These are phyloP conservation scores for Pempheris klunzingeri DNA, from an alignment of 2,797 vertebrate species.

Conservation along the genomic window DNA sequence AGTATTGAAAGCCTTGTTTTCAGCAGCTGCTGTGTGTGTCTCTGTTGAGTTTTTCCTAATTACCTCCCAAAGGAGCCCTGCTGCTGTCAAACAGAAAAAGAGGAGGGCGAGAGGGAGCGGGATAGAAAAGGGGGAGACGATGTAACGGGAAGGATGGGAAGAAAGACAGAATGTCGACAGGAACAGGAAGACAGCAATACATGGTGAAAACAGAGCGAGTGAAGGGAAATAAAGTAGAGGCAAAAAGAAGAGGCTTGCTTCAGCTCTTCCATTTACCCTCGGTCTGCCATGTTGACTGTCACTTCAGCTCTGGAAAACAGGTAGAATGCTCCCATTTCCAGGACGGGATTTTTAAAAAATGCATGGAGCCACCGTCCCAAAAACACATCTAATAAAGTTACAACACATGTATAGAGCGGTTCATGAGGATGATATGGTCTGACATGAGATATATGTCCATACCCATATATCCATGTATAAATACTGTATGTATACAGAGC, in stretches of 20 bases:
- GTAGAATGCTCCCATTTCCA: conserved; percentile 39
- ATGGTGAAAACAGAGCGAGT: conserved; percentile 35
- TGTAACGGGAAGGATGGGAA: conserved; percentile 49
- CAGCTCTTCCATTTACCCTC: conserved; percentile 49
- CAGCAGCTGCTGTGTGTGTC: conserved; percentile 80
- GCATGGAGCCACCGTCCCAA: conserved; percentile 48
- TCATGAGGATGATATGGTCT: conserved; percentile 5
- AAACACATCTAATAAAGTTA: conserved; percentile 36
- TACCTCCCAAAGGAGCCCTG: conserved; percentile 85
- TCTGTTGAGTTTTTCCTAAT: conserved; percentile 86
- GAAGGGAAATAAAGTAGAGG: conserved; percentile 40
- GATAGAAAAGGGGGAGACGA: conserved; percentile 51
- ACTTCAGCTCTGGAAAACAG: conserved; percentile 57
- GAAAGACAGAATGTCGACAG: conserved; percentile 53
- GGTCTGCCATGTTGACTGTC: conserved; percentile 54
- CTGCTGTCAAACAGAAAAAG: conserved; percentile 75
- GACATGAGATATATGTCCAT: background rate
- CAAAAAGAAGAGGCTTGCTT: conserved; percentile 34
- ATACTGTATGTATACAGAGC: background rate
- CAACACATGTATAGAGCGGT: conserved; percentile 16
- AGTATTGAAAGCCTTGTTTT: conserved; percentile 79
- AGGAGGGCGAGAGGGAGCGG: conserved; percentile 57
- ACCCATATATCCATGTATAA: background rate
- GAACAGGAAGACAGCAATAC: conserved; percentile 50
- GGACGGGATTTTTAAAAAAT: conserved; percentile 68